Base-by-base conservation (phyloP, 2,113 vertebrate genomes). In the Scomber colias region DNA sequence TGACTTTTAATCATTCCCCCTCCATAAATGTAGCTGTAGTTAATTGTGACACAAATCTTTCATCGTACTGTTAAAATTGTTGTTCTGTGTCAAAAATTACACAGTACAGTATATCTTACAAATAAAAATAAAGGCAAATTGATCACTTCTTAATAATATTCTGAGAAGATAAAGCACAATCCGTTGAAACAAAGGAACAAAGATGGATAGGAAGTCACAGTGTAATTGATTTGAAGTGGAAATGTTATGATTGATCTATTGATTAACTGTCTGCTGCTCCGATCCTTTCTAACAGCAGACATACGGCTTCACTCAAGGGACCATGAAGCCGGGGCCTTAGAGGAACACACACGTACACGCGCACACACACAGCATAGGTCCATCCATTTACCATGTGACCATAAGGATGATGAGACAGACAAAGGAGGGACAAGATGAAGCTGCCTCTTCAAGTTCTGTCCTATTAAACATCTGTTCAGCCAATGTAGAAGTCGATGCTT, bases 191-290 rank as follows among this genome's bases (percentile, higher is more conserved):
- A 75, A 79, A 82, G 62, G 35, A 64, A 76, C 70, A 84, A 73
- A 79, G 81, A 84, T 78, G 56, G 72, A 85, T 71, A 75, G 84
- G 76, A 82, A 83, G 66, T 75, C 59, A 70, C 17, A 14, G 10
- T 27, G 62, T 92, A 90, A 95, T 92, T 93, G 92, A 94, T 94
- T 93, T 83, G 84, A 87, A 86, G 90, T 90, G 88, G 93, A 95
- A 92, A 93, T 94, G 93, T 91, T 93, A 89, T 93, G 93, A 95
- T 94, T 95, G 93, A 95, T 94, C 89, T 90, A 94, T 94, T 94
- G 92, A 94, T 91, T 91, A 82, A 54, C 85, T 92, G 87, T 86
- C 90, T 68, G 40, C 70, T 65, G 81, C 55, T 73, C 54, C 70
- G 71, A 77, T 73, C 79, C 86, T 79, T 87, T 86, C 93, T 84